phyloP scores from a whole-genome alignment of 1,140 invertebrate genomes.

The Thereuonema tuberculata region DNA sequence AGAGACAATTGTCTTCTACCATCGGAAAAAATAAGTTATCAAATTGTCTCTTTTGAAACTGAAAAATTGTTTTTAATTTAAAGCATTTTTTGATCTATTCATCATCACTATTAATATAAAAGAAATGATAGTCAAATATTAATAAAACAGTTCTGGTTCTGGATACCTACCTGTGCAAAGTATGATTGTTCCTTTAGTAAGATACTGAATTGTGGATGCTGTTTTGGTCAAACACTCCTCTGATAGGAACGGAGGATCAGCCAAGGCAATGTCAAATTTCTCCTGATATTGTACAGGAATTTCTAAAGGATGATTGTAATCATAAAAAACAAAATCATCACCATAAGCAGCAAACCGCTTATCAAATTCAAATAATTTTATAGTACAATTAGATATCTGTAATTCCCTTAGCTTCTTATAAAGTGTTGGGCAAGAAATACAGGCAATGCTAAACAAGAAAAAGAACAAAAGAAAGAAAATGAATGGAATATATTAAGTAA shows the following conservation, averaged over 20 bases:
- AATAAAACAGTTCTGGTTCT: too few relatives aligned
- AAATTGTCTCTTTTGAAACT: too few relatives aligned
- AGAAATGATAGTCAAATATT: too few relatives aligned
- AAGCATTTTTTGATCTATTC: too few relatives aligned
- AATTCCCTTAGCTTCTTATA: constrained; percentile 42
- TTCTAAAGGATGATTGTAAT: constrained; percentile 67
- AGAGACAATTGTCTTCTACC: too few relatives aligned
- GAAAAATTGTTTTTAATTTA: too few relatives aligned
- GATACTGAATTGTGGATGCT: constrained; percentile 54
- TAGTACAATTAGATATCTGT: constrained; percentile 37
- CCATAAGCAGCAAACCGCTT: constrained; percentile 54
- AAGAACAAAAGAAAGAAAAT: too few relatives aligned
- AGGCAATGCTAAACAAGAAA: constrained; percentile 62
- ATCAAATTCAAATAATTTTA: constrained; percentile 48
- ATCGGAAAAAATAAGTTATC: too few relatives aligned
- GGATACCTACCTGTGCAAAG: constrained; percentile 77
- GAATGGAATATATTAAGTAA: too few relatives aligned
- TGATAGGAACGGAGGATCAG: constrained; percentile 86
- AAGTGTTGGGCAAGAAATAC: constrained; percentile 78
- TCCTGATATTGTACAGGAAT: constrained; percentile 42
- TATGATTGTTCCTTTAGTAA: constrained; percentile 66
- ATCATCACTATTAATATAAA: too few relatives aligned
- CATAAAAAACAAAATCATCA: constrained; percentile 70
- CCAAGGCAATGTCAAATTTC: constrained; percentile 71
- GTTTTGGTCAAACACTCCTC: constrained; percentile 86